Conservation (phyloP, 1,140 invertebrate species). For the Diachasmimorpha longicaudata region DNA sequence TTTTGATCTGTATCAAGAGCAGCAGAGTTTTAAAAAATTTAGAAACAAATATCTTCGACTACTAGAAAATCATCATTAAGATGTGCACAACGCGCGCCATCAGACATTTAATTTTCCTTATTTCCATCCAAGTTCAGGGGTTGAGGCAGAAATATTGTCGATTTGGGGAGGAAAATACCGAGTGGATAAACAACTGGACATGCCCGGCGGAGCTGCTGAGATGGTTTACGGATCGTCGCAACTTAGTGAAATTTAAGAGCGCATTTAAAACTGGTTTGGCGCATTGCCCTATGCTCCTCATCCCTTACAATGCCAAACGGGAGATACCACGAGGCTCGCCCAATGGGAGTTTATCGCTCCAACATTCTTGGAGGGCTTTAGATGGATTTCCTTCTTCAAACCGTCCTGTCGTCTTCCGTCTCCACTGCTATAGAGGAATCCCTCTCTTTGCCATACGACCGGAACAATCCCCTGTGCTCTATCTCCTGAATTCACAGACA, state of each 20-base stretch:
- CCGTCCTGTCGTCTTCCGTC: slow-evolving; percentile 19
- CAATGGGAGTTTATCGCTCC: slow-evolving; percentile 60
- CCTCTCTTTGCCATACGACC: neutral
- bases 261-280: slow-evolving; percentile 64
- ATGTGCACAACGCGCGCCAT: slow-evolving; percentile 47
- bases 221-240: slow-evolving; percentile 62
- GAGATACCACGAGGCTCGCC: slow-evolving; percentile 53
- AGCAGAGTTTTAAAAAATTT: too few relatives aligned
- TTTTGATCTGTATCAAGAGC: too few relatives aligned
- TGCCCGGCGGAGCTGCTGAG: slow-evolving; percentile 45
- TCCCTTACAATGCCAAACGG: slow-evolving; percentile 40
- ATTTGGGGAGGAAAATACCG: neutral
- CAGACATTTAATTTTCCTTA: slow-evolving; percentile 8
- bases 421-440: neutral
- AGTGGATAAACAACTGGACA: neutral
- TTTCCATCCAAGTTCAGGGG: neutral
- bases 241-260: slow-evolving; percentile 62
- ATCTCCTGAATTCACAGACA: neutral
- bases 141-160: neutral
- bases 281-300: slow-evolving; percentile 57
- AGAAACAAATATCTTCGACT: too few relatives aligned
- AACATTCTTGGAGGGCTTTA: slow-evolving; percentile 60
- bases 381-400: slow-evolving; percentile 57
- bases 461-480: neutral
- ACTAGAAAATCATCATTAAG: too few relatives aligned